Percentiles rank a stretch among this genome's conserved stretches.
Evolutionary conservation across 2,888 invertebrate species (phyloP).

Genomic region (Polia nebulosa): DNA sequence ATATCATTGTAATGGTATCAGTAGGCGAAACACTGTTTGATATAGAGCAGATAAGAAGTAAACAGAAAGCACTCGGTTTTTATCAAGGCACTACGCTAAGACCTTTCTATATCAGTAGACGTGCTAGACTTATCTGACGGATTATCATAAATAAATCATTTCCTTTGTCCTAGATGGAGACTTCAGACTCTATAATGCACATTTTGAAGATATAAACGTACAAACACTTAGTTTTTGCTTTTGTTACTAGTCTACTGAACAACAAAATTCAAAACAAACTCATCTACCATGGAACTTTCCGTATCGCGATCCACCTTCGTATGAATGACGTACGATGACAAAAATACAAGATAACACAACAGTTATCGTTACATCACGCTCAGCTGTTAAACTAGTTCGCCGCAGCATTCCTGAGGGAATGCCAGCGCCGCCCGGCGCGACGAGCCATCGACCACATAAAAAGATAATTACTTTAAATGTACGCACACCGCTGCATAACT

Average conservation of each 20-base stretch:
- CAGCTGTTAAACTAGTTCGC: slow-evolving; percentile 84
- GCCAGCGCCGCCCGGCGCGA: slow-evolving; percentile 69
- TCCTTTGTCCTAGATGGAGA: not conserved
- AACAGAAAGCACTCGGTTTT: slow-evolving; percentile 39
- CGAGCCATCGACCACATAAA: slow-evolving; percentile 73
- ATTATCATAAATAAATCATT: slow-evolving; percentile 42
- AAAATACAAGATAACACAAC: slow-evolving; percentile 75
- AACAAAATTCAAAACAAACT: not conserved
- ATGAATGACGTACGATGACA: slow-evolving; percentile 69
- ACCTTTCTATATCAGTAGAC: slow-evolving; percentile 38
- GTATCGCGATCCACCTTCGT: slow-evolving; percentile 25
- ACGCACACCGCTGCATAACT: slow-evolving; percentile 59
- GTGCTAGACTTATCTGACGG: slow-evolving; percentile 28
- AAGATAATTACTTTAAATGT: slow-evolving; percentile 72
- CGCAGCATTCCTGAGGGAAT: slow-evolving; percentile 86
- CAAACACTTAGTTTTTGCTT: not conserved
- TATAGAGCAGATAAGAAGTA: slow-evolving; percentile 41
- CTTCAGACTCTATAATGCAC: not conserved
- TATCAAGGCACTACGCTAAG: slow-evolving; percentile 30
- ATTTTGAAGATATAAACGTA: not conserved
- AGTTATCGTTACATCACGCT: slow-evolving; percentile 79
- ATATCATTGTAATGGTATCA: slow-evolving; percentile 30
- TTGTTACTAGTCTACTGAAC: not conserved
- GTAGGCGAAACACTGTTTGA: slow-evolving; percentile 35
- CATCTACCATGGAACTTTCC: slow-evolving; percentile 34